Base-by-base conservation (phyloP, 1,140 invertebrate genomes). In the Harlomillsia oculata region DNA sequence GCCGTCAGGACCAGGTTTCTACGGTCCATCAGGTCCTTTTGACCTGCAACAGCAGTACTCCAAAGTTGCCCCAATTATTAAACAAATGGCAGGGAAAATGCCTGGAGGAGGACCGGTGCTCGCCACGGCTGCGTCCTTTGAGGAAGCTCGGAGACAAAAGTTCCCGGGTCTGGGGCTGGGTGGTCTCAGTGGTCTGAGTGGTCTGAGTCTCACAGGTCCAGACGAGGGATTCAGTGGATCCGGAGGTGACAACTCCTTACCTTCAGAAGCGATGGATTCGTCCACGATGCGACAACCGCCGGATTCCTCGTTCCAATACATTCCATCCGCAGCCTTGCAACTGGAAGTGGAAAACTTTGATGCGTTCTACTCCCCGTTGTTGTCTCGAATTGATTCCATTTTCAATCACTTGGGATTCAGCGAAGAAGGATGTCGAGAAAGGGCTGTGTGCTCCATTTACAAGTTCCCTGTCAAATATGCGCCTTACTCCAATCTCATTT, bases 401-500 rank as follows among this genome's bases (percentile, higher is more conserved):
- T 89, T 89, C 67, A 82, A 80, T 16, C 80, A 87, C 62, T 72
- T 89, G 0, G 84, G 84, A 21, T 64, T 77, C 58, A 68, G 67
- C 1, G 84, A 86, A 3, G 85, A 88, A 68, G 73, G 75, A 0
- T 89, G 86, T 65, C 72, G 84, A n/a, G 84, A 89, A 65, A 79
- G 84, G 64, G 76, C 85, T 1, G 83, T 90, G 3, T 90, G 87
- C 67, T 75, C 85, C 51, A 89, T 90, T 84, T 90, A 90, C 69
- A 78, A 82, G 21, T 84, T 80, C 66, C 87, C 87, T 1, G 85
- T 85, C 3, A 84, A 88, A 66, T 90, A 82, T 69, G 85, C 85
- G 0, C 86, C 86, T 0, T 89, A 85, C 64, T 88, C 85, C 51
- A 90, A 89, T 68, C 75, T 90, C n/a, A 79, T 90, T 1, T 89